phyloP scores from a whole-genome alignment of 2,113 vertebrate species.

The Porphyrio hochstetteri region DNA sequence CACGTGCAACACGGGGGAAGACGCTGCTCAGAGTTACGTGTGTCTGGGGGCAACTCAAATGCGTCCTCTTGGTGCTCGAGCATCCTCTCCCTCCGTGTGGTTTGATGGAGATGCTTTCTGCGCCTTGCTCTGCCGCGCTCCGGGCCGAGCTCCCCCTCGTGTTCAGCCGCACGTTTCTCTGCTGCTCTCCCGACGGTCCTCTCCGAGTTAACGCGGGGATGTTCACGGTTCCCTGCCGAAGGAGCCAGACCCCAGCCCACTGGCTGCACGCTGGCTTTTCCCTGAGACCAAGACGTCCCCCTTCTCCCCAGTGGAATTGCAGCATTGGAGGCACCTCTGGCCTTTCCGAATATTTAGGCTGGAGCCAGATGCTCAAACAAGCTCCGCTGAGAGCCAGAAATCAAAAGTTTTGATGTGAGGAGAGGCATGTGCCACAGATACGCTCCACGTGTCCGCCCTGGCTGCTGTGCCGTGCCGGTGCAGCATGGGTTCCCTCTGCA shows the following conservation, averaged over 20 bases:
- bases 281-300: rapidly evolving
- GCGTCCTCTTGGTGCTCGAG: rapidly evolving
- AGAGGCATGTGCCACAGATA: rapidly evolving
- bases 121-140: rapidly evolving
- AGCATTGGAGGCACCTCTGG: rapidly evolving
- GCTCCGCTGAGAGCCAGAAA: rapidly evolving
- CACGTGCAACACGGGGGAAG: rapidly evolving
- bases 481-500: not conserved
- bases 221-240: not conserved
- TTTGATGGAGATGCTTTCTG: not conserved
- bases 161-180: not conserved
- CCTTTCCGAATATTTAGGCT: not conserved
- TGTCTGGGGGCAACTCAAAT: rapidly evolving
- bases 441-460: not conserved
- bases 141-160: slow-evolving; percentile 37
- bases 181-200: not conserved
- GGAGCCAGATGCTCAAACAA: not conserved
- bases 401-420: not conserved
- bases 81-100: rapidly evolving
- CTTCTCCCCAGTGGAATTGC: rapidly evolving
- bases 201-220: not conserved
- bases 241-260: not conserved
- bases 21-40: rapidly evolving
- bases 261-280: not conserved
- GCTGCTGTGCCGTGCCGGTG: not conserved